Base-by-base conservation (phyloP, 2,113 vertebrate genomes). In the Apteryx owenii region DNA sequence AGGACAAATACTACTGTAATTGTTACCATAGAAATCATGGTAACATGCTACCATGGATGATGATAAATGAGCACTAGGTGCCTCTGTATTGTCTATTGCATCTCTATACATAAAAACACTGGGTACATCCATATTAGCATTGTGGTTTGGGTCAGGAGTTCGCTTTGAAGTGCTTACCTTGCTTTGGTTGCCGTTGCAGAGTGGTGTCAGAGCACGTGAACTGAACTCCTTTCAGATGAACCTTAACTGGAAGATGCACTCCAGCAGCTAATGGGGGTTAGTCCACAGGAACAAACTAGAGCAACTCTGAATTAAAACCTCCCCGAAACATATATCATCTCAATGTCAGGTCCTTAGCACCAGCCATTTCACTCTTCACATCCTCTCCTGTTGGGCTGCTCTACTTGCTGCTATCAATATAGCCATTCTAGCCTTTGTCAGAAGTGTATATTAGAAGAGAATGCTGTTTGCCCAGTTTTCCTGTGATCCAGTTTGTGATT, bases 21-120 rank as follows among this genome's bases (percentile, higher is more conserved):
- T 1, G 0, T 15, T 46, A 5, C 2, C 44, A 54, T 29, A 90
- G 65, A 79, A 80, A 53, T 66, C 46, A 53, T 0, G 0, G 31
- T 53, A 46, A 29, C 12, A 22, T 26, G n/a, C 44, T 26, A 15
- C 2, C 18, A 0, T 2, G 23, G 33, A 42, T 61, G n/a, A 46
- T 22, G 25, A 1, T 36, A 68, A 51, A 31, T 46, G 51, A 69
- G 7, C 17, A 4, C 46, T 77, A n/a, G 36, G 38, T 69, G 76
- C 33, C 68, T 7, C 62, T 76, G 5, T 23, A 9, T 11, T 33
- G 23, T 36, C 23, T 0, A 0, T 44, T 58, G 42, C 71, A 25
- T 54, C 38, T 72, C 33, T 82, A 9, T 31, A 38, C 17, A 40
- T 42, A 0, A 1, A 69, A 46, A 40, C 15, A 10, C 7, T n/a